Base-by-base conservation (phyloP, 2,797 vertebrate species). In the Rousettus madagascariensis region DNA sequence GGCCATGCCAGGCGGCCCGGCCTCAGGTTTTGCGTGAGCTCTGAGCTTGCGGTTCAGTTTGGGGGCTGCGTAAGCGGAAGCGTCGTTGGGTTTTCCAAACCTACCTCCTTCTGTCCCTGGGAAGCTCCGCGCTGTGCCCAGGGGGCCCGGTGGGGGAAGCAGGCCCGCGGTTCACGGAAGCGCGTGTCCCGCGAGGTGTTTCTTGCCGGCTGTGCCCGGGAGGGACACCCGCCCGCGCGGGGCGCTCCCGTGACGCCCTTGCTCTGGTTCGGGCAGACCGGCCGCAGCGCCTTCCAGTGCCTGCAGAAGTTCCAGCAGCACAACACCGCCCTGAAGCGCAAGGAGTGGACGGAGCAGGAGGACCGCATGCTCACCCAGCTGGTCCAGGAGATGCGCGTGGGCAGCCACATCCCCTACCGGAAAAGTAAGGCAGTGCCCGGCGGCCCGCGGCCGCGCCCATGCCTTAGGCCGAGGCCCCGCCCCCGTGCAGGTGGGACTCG, bases 281-380 rank as follows among this genome's bases (percentile, higher is more conserved):
- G 98, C 74, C 99, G 99, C 97, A 99, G 99, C 0, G 99, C 99
- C 83, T 99, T 99, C 98, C 99, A 99, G 98, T 99, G 99, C 97
- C 98, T 99, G n/a, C 99, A 99, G 98, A 98, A 98, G 3, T 99
- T 98, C 97, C 99, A 99, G 97, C 96, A 98, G 20, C 99, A 98
- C 59, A 99, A 99, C 0, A 98, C 96, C 77, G 98, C 98, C 2
- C 90, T 99, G 87, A 99, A 98, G 93, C 98, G 97, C 59, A 98
- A 97, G 24, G 96, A 91, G 2, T 99, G 99, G 99, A 99, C 98
- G 0, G 97, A 93, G 3, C 95, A 96, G 3, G 99, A 99, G 85
- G 99, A 99, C 97, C 74, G 80, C 63, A 97, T 98, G 97, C 98
- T 99, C 43, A 96, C 95, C 24, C 98, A 99, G 19, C 98, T 99